phyloP scores from a whole-genome alignment of 1,140 invertebrate genomes.

The Drosophila baimaii region DNA sequence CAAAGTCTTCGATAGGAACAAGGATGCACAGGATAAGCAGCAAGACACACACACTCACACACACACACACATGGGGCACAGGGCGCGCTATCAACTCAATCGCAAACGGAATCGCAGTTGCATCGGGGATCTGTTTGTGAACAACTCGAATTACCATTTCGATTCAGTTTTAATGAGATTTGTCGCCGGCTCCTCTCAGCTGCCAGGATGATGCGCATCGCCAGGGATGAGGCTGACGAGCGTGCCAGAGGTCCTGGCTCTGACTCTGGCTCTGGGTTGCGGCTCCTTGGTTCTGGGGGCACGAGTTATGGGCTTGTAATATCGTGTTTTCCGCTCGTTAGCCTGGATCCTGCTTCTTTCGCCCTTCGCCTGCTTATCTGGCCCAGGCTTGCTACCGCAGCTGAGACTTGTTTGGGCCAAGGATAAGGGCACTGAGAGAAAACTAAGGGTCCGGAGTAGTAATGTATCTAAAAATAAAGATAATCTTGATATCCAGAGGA shows the following conservation, averaged over 20 bases:
- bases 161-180: slow-evolving; percentile 83
- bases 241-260: slow-evolving; percentile 42
- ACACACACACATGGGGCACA: slow-evolving; percentile 22
- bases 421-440: slow-evolving; percentile 23
- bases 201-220: slow-evolving; percentile 11
- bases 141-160: slow-evolving; percentile 82
- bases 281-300: slow-evolving; percentile 34
- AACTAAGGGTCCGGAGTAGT: not conserved
- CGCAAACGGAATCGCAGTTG: slow-evolving; percentile 64
- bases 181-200: slow-evolving; percentile 61
- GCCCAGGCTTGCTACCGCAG: slow-evolving; percentile 19
- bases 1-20: slow-evolving; percentile 57
- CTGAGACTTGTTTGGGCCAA: slow-evolving; percentile 37
- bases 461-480: not conserved
- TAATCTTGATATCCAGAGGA: not conserved
- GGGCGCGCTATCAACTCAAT: slow-evolving; percentile 71
- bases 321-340: slow-evolving; percentile 77
- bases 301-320: slow-evolving; percentile 75
- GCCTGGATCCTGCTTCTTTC: slow-evolving; percentile 27
- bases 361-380: slow-evolving; percentile 2
- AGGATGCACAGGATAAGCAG: slow-evolving; percentile 27
- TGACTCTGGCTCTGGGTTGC: not conserved
- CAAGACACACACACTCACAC: slow-evolving; percentile 13
- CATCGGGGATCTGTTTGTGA: slow-evolving; percentile 72
- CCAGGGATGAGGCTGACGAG: slow-evolving; percentile 32